Base-by-base conservation (phyloP, 2,888 invertebrate species). In the Drosophila kokeensis region DNA sequence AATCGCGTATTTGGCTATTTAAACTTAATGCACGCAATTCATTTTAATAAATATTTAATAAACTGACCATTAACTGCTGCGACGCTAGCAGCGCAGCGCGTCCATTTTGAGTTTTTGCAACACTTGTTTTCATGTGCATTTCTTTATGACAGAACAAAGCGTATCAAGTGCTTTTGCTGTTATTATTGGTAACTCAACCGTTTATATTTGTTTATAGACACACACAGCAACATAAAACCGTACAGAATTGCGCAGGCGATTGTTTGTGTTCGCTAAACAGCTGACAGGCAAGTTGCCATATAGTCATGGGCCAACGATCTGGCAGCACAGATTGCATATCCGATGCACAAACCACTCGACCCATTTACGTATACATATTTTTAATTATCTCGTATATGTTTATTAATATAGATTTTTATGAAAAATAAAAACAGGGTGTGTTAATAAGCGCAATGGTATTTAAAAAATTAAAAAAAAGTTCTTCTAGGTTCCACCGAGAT, bases 401-500 rank as follows among this genome's bases (percentile, higher is more conserved):
- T 29, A 30, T 11, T 24, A 24, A 29, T 21, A 15, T 18, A n/a
- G 11, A 0, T 13, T 21, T 24, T 8, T 24, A 45, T 15, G 8
- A 45, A 15, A 38, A 15, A 32, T 42, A 15, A 24, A 24, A 24
- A 13, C 0, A 24, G 1, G 8, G 7, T 2, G 8, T 24, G 7
- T 21, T 21, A 45, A 21, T 13, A 1, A 21, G 13, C 1, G 21
- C 0, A 21, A 24, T 8, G 4, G 11, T 21, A 5, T 42, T 42
- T 42, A 15, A 45, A 45, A 45, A 21, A 45, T 7, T 2, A 21
- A 21, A 24, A 7, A 45, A 40, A 21, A 13, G 0, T 4, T 7
- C 1, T 6, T 3, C 3, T 0, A 60, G 60, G 60, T 60, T 45
- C 36, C 93, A 93, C 93, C 93, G 93, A 93, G 93, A 93, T 92